Percentiles rank a stretch among this genome's conserved stretches.
phyloP scores from a whole-genome alignment of 2,113 vertebrate species.

The Cettia cetti region DNA sequence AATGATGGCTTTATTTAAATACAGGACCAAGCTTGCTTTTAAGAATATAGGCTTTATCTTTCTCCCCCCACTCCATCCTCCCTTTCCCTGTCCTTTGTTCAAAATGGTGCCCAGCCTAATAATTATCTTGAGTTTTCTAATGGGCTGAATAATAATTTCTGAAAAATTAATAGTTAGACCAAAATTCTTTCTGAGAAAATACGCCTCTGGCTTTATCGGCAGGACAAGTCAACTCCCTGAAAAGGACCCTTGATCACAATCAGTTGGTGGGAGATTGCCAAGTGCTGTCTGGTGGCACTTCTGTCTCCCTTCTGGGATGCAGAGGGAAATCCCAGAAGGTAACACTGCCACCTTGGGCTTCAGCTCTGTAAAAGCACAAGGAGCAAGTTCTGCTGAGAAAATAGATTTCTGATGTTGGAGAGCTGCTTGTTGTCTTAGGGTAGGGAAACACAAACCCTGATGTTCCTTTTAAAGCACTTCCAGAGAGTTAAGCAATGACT shows the following conservation, averaged over 20 bases:
- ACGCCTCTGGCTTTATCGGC: not conserved
- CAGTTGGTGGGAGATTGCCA: not conserved
- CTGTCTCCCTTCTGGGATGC: not conserved
- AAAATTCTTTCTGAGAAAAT: not conserved
- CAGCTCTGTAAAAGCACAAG: not conserved
- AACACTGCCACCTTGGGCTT: conserved; percentile 51
- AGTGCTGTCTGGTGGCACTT: not conserved
- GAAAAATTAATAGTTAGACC: not conserved
- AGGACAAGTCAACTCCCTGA: not conserved
- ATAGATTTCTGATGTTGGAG: not conserved
- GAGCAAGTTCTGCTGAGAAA: not conserved
- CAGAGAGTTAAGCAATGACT: not conserved
- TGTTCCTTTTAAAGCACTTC: not conserved
- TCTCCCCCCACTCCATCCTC: rapidly evolving
- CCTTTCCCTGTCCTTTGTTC: rapidly evolving
- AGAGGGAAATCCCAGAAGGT: not conserved
- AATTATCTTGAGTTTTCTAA: not conserved
- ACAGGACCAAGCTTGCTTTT: not conserved
- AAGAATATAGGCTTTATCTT: not conserved
- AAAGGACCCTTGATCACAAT: not conserved
- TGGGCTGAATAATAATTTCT: not conserved
- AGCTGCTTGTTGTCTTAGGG: not conserved
- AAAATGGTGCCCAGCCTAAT: not conserved
- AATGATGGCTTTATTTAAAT: not conserved
- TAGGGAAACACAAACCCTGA: not conserved